A percentile compares a stretch with the other conserved stretches of the same genome.
These are phyloP conservation scores for Solenopsis invicta DNA, from an alignment of 1,140 invertebrate species.

Conservation along the genomic window DNA sequence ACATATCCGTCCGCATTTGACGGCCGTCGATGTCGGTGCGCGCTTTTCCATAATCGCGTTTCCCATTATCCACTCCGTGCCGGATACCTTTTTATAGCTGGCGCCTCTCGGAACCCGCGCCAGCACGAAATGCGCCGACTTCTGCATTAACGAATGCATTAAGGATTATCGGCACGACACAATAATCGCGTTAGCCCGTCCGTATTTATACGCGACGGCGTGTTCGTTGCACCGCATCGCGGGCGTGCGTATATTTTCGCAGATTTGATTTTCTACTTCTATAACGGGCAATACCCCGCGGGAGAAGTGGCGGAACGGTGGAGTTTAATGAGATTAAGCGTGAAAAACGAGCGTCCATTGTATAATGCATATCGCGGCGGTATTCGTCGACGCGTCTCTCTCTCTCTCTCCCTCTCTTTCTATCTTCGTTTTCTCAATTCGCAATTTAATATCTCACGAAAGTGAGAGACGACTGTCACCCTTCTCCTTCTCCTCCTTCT, in stretches of 20 bases:
- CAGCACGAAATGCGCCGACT: slow-evolving; percentile 52
- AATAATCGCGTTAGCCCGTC: slow-evolving; percentile 63
- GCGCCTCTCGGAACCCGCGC: slow-evolving; percentile 26
- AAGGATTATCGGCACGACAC: slow-evolving; percentile 68
- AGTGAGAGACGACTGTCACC: slow-evolving; percentile 52
- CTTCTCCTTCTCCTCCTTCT: background rate
- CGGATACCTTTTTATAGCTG: slow-evolving; percentile 41
- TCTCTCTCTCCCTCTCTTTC: slow-evolving; percentile 8
- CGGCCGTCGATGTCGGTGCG: slow-evolving; percentile 28
- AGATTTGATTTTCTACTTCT: slow-evolving; percentile 70
- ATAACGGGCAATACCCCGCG: slow-evolving; percentile 56
- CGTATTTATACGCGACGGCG: slow-evolving; percentile 62
- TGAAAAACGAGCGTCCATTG: slow-evolving; percentile 66
- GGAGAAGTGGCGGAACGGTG: slow-evolving; percentile 32
- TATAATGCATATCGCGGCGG: slow-evolving; percentile 64
- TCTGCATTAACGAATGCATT: slow-evolving; percentile 65
- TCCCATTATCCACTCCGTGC: slow-evolving; percentile 42
- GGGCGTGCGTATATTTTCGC: slow-evolving; percentile 63
- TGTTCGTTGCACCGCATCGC: slow-evolving; percentile 20
- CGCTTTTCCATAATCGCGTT: slow-evolving; percentile 56
- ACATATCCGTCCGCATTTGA: slow-evolving; percentile 4
- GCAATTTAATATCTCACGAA: slow-evolving; percentile 65
- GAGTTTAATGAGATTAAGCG: slow-evolving; percentile 72
- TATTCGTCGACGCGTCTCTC: slow-evolving; percentile 18
- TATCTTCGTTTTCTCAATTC: slow-evolving; percentile 45